These are phyloP conservation scores for Goniozus legneri DNA, from an alignment of 1,140 invertebrate genomes.

Conservation along the genomic window DNA sequence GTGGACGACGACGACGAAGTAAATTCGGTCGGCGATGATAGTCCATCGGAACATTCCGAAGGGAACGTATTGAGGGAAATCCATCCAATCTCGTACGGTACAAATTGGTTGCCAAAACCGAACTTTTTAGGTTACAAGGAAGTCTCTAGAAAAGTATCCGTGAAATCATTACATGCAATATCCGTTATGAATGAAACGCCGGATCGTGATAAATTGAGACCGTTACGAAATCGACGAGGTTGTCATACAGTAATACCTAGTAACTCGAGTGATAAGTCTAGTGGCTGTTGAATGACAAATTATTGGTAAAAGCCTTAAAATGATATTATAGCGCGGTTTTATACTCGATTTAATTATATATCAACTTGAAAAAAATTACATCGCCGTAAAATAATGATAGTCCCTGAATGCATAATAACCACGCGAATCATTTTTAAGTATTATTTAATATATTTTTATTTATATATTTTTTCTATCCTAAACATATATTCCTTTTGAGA, in stretches of 20 bases:
- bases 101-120: conserved; percentile 27
- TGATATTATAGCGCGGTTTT: too few relatives aligned
- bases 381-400: too few relatives aligned
- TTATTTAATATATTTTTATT: too few relatives aligned
- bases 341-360: too few relatives aligned
- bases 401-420: too few relatives aligned
- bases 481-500: too few relatives aligned
- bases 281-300: conserved; percentile 23
- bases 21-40: conserved; percentile 30
- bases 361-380: too few relatives aligned
- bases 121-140: conserved; percentile 30
- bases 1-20: conserved; percentile 30
- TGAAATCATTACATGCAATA: conserved; percentile 25
- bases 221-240: conserved; percentile 25
- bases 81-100: conserved; percentile 28
- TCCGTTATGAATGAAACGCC: conserved; percentile 13
- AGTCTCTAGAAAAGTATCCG: conserved; percentile 22
- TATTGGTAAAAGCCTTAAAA: too few relatives aligned
- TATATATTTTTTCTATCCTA: too few relatives aligned
- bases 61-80: conserved; percentile 9
- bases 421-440: too few relatives aligned
- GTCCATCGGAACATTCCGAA: conserved; percentile 27
- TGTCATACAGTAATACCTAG: conserved; percentile 34
- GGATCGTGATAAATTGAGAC: conserved; percentile 8
- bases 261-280: conserved; percentile 34